Conservation (phyloP, 2,888 invertebrate species). For the Nomada goodeniana region DNA sequence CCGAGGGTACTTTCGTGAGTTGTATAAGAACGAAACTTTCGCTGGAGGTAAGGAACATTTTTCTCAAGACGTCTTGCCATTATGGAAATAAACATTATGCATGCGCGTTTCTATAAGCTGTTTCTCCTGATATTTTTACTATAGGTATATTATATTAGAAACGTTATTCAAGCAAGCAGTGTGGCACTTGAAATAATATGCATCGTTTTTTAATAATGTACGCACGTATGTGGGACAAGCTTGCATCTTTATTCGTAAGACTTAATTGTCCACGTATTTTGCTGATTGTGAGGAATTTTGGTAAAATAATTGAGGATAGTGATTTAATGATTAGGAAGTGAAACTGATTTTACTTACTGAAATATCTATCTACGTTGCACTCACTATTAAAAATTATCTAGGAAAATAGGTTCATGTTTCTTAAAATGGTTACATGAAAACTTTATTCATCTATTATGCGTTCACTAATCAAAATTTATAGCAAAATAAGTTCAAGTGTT, state of each 20-base stretch:
- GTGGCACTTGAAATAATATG: background rate
- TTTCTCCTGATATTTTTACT: background rate
- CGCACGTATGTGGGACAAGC: too few relatives aligned
- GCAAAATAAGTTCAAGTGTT: too few relatives aligned
- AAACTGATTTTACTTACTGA: background rate
- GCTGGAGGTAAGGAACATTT: conserved; percentile 18
- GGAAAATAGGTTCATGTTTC: too few relatives aligned
- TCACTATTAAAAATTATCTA: too few relatives aligned
- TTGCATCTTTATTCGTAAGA: too few relatives aligned
- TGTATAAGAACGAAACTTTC: conserved; percentile 21
- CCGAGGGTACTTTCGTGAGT: conserved; percentile 35
- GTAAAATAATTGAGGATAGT: too few relatives aligned
- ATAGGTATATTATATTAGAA: background rate
- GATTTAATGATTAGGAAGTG: background rate
- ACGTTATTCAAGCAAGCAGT: background rate
- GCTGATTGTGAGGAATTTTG: too few relatives aligned
- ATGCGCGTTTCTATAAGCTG: conserved; percentile 1
- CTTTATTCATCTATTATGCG: too few relatives aligned
- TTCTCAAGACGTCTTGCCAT: conserved; percentile 12
- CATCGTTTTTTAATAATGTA: background rate
- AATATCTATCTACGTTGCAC: background rate
- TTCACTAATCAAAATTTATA: too few relatives aligned
- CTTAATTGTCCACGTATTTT: too few relatives aligned
- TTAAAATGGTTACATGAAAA: too few relatives aligned
- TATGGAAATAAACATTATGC: conserved; percentile 44